These are phyloP conservation scores for Cossypha dichroa DNA, from an alignment of 2,797 vertebrate genomes.

Conservation along the genomic window DNA sequence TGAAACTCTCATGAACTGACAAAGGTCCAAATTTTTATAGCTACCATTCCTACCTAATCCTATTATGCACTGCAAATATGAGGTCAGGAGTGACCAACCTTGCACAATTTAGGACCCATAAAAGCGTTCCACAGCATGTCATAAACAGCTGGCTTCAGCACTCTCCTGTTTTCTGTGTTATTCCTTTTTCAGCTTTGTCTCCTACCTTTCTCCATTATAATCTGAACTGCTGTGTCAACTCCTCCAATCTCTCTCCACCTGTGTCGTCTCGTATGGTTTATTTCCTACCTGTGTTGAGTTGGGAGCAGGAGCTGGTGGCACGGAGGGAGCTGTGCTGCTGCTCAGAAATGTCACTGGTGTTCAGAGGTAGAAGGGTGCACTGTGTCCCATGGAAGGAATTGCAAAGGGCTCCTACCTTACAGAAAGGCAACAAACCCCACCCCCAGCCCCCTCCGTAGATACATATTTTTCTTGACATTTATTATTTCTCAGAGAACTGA, in stretches of 20 bases:
- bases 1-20: not conserved
- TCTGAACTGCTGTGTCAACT: not conserved
- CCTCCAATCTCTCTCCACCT: not conserved
- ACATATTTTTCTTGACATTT: not conserved
- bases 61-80: not conserved
- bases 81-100: not conserved
- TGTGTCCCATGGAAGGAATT: not conserved
- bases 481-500: not conserved
- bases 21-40: not conserved
- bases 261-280: not conserved
- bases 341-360: fast-evolving
- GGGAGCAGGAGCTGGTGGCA: not conserved
- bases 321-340: not conserved
- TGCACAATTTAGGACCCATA: not conserved
- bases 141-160: not conserved
- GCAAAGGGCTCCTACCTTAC: not conserved
- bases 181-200: not conserved
- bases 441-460: not conserved
- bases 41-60: not conserved
- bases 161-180: not conserved
- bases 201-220: fast-evolving
- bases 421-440: not conserved
- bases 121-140: not conserved
- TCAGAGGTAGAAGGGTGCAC: not conserved
- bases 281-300: not conserved